Conservation (phyloP, 2,113 vertebrate species). For the Oenanthe oenanthe region DNA sequence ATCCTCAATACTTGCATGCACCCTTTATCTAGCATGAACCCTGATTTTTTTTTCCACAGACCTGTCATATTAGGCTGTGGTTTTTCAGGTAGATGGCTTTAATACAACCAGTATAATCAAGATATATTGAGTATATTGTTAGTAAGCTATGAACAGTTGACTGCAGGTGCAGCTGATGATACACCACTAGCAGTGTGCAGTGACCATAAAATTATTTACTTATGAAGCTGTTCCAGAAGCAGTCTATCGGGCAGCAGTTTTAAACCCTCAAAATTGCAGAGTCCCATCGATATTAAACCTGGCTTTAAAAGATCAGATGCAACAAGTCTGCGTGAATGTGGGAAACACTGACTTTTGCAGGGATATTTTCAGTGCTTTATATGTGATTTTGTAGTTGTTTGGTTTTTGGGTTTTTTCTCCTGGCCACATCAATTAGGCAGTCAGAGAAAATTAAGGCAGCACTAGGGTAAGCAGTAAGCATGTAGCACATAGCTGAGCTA, state of each 20-base stretch:
- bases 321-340: background rate
- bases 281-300: background rate
- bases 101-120: background rate
- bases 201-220: background rate
- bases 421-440: background rate
- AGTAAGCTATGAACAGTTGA: background rate
- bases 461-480: background rate
- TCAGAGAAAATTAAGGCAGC: background rate
- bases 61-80: background rate
- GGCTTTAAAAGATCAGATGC: background rate
- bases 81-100: background rate
- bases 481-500: background rate
- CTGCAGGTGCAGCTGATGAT: background rate
- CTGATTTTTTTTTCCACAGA: background rate
- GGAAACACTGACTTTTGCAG: background rate
- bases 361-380: background rate
- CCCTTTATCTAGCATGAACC: background rate
- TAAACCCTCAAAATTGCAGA: background rate
- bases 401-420: rapidly evolving
- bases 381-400: background rate
- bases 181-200: background rate
- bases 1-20: background rate
- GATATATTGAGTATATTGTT: background rate
- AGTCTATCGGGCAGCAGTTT: background rate
- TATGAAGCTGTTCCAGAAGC: background rate